A percentile compares a stretch with the other conserved stretches of the same genome.
Evolutionary conservation across 2,797 vertebrate species (phyloP).

Genomic region (Balearica regulorum): DNA sequence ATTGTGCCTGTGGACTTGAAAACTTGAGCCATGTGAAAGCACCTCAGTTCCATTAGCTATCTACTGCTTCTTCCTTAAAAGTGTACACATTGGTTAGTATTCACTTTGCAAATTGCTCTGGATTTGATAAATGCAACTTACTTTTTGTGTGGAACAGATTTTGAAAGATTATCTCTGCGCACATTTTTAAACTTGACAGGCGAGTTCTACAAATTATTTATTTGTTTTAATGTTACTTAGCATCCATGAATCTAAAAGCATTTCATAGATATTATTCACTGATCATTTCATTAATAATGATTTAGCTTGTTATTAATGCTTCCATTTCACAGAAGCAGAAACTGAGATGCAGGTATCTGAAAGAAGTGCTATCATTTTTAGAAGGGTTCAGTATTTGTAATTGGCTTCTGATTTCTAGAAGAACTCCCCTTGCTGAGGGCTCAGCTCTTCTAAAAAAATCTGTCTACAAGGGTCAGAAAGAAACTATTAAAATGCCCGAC

Average conservation of each 20-base stretch:
- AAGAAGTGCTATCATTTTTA: neutral
- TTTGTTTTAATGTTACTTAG: neutral
- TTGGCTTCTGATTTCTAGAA: neutral
- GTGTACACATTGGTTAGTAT: neutral
- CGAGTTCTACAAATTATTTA: neutral
- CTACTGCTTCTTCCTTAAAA: neutral
- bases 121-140: neutral
- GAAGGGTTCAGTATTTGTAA: neutral
- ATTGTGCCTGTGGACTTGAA: neutral
- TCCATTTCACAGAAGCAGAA: neutral
- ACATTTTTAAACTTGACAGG: neutral
- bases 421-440: neutral
- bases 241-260: neutral
- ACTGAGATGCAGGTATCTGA: neutral
- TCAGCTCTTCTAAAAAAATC: conserved; percentile 13
- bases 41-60: neutral
- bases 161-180: neutral
- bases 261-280: neutral
- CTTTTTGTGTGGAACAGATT: neutral
- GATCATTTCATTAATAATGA: neutral
- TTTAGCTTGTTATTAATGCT: neutral
- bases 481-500: conserved; percentile 17
- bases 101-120: neutral
- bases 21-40: neutral
- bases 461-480: conserved; percentile 25